These are phyloP conservation scores for Habrosyne pyritoides DNA, from an alignment of 2,888 invertebrate species.

Conservation along the genomic window DNA sequence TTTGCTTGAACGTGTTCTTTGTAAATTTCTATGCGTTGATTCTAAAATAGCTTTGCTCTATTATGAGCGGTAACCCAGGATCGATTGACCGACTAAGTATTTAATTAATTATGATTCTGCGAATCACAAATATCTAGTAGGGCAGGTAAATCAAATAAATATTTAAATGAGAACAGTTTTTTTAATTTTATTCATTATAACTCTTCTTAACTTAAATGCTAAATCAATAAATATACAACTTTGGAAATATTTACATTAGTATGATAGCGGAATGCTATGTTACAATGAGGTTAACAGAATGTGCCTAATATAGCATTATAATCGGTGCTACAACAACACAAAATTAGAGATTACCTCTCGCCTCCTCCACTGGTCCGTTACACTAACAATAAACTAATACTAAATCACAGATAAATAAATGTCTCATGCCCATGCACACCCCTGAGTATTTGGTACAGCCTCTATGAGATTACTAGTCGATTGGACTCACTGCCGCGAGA, in stretches of 20 bases:
- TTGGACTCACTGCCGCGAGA: slow-evolving; percentile 76
- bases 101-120: not conserved
- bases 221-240: slow-evolving; percentile 77
- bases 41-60: too few relatives aligned
- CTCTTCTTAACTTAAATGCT: slow-evolving; percentile 61
- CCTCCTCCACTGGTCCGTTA: slow-evolving; percentile 56
- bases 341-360: slow-evolving; percentile 49
- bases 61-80: too few relatives aligned
- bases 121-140: slow-evolving; percentile 12
- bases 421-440: slow-evolving; percentile 38
- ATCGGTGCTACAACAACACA: slow-evolving; percentile 18
- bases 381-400: slow-evolving; percentile 51
- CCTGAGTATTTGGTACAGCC: slow-evolving; percentile 42
- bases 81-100: too few relatives aligned
- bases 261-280: slow-evolving; percentile 62
- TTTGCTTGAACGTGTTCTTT: not conserved
- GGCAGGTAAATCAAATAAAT: slow-evolving; percentile 50
- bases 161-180: slow-evolving; percentile 59
- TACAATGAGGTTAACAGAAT: slow-evolving; percentile 44
- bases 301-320: slow-evolving; percentile 53
- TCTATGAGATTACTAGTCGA: slow-evolving; percentile 31
- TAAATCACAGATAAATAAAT: slow-evolving; percentile 76
- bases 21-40: too few relatives aligned
- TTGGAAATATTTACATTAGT: slow-evolving; percentile 73
- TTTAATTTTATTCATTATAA: slow-evolving; percentile 64